Evolutionary conservation across 2,113 vertebrate species (phyloP).

Genomic region (Oreochromis tanganicae): DNA sequence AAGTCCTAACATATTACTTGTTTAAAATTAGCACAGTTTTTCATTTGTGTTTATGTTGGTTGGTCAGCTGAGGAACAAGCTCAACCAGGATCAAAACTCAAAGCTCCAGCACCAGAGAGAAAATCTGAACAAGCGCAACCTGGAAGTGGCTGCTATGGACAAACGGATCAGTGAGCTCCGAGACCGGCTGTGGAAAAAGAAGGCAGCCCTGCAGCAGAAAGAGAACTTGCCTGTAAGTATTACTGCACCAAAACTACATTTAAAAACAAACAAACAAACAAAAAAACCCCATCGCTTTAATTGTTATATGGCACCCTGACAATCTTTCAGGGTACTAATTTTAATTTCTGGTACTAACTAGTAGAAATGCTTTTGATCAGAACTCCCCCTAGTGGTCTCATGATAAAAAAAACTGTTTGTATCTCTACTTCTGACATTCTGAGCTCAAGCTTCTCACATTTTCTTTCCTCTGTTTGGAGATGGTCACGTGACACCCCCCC

Average conservation of each 20-base stretch:
- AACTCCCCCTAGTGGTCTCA: slow-evolving; percentile 48
- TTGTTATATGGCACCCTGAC: neutral
- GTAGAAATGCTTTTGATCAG: slow-evolving; percentile 7
- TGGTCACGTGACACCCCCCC: neutral
- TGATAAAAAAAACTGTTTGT: slow-evolving; percentile 20
- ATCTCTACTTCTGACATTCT: slow-evolving; percentile 23
- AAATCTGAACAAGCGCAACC: slow-evolving; percentile 91
- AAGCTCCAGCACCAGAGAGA: slow-evolving; percentile 95
- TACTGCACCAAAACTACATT: neutral
- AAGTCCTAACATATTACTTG: neutral
- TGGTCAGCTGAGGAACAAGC: slow-evolving; percentile 85
- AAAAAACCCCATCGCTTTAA: neutral
- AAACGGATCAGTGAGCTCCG: slow-evolving; percentile 91
- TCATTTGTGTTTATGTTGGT: neutral
- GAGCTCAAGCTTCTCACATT: slow-evolving; percentile 7
- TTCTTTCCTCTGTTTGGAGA: neutral
- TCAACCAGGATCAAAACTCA: slow-evolving; percentile 95
- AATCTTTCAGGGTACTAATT: neutral
- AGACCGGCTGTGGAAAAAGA: slow-evolving; percentile 97
- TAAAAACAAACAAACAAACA: neutral
- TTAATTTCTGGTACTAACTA: neutral
- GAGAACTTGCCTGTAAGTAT: slow-evolving; percentile 89
- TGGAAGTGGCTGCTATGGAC: slow-evolving; percentile 93
- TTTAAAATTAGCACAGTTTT: neutral
- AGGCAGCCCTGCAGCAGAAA: slow-evolving; percentile 92